Evolutionary conservation across 2,888 invertebrate species (phyloP), one percentile per base, ranked within the genome.

Genomic region (Dilophus febrilis): DNA sequence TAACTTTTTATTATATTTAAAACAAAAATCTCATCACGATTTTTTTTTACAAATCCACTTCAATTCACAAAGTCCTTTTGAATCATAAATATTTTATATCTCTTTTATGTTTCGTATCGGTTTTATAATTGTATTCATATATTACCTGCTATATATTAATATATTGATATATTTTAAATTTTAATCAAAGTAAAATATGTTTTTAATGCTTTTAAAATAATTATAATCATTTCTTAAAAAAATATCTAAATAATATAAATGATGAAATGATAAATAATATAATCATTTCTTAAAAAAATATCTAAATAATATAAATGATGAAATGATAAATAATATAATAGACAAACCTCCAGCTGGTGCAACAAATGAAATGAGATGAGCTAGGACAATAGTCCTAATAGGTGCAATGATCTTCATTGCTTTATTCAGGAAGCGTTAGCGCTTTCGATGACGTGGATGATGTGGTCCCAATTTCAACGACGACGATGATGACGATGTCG

Each of bases 281-380:
- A 27, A 27, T 10, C 27, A 27, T 5, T 8, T 8, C 27, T 8
- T 27, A 27, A 27, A 27, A 27, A 27, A 27, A 27, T 27, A 27
- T 8, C 27, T 27, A 35, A 13, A 35, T 11, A 29, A 13, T 2
- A 13, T 14, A 40, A 40, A n/a, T n/a, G n/a, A n/a, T n/a, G n/a
- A n/a, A n/a, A n/a, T n/a, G n/a, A n/a, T n/a, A n/a, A n/a, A n/a
- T n/a, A n/a, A n/a, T n/a, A n/a, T 27, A 19, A 35, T 10, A 12
- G 30, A 57, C 61, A 58, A 53, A 62, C 61, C 61, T 51, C 61
- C 61, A 50, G 60, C 61, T 50, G 57, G 56, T 52, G 58, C 54
- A 46, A 59, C 58, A 49, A 56, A 53, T 45, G 54, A 55, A 50
- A 58, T 55, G 41, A 62, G 54, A 54, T 61, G 61, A 56, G 59